Base-by-base conservation (phyloP, 2,113 vertebrate genomes). In the Phoenicopterus ruber region DNA sequence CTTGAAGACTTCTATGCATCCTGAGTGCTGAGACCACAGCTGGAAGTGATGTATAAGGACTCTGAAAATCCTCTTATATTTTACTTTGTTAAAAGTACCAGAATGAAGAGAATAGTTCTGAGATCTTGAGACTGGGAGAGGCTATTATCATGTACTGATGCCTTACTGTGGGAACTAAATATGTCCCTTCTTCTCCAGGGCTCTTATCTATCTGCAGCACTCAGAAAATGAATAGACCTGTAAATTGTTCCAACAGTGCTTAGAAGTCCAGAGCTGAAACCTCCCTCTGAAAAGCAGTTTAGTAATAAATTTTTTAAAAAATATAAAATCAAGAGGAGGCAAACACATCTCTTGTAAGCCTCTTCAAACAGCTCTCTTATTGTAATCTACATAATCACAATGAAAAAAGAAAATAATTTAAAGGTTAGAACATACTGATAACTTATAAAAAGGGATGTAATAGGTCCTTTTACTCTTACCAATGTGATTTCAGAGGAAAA, bases 1-100 rank as follows among this genome's bases (percentile, higher is more conserved):
- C 84, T 84, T 96, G 91, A 98, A 95, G 81, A 95, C 76, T 87
- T 61, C 70, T 96, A 44, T 69, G 89, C 71, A 73, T 94, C 72
- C 81, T 94, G 76, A 24, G 22, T 80, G 29, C 71, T 80, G 69
- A 62, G 47, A 82, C 71, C 73, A 91, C 91, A 88, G 65, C 67
- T 88, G 94, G 76, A 90, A 65, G 73, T 65, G 57, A 82, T 62
- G 57, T 74, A 42, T 79, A 50, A 91, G 46, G 70, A 86, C 47
- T 88, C 93, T 96, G 77, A 92, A 95, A 76, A 70, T 19, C 19
- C 32, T 54, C 1, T 65, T 67, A 34, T 17, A 87, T 52, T 79
- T 7, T 87, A n/a, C 22, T 32, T 7, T 54, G 34, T 82, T 80
- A 79, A 47, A 94, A 81, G 49, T 80, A 54, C 49, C 32, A 79